Conservation (phyloP, 2,113 vertebrate genomes). For the Upupa epops region DNA sequence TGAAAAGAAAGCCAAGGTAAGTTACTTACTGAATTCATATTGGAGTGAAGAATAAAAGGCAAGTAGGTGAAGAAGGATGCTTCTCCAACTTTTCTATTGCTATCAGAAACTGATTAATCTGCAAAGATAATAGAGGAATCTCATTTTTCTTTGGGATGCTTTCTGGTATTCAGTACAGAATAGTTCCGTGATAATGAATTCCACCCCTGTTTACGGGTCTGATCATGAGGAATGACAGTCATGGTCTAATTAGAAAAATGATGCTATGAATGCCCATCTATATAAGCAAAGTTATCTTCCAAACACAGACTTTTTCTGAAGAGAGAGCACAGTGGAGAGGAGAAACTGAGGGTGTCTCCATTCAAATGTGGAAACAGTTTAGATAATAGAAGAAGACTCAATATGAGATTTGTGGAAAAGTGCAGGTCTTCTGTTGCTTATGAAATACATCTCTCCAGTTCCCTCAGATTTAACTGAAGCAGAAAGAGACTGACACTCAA, state of each 20-base stretch:
- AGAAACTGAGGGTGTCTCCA: not conserved
- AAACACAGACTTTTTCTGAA: not conserved
- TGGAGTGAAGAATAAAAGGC: not conserved
- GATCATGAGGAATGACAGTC: not conserved
- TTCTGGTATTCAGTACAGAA: not conserved
- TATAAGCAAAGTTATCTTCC: not conserved
- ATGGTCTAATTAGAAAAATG: not conserved
- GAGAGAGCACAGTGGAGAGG: not conserved
- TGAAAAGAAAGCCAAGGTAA: conserved; percentile 7
- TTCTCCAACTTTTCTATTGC: not conserved
- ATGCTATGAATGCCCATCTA: not conserved
- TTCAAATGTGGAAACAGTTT: not conserved
- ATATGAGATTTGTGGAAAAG: not conserved
- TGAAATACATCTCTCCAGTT: not conserved
- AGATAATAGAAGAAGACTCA: not conserved
- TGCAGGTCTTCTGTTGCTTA: not conserved
- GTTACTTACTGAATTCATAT: conserved; percentile 5
- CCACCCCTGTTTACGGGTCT: not conserved
- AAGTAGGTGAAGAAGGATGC: not conserved
- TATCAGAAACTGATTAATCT: not conserved
- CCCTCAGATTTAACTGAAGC: not conserved
- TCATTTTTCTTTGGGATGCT: not conserved
- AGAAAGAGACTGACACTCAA: not conserved
- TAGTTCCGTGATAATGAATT: not conserved
- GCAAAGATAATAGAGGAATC: not conserved